Evolutionary conservation across 2,888 invertebrate genomes (phyloP).

Genomic region (Pilophorus perplexus): DNA sequence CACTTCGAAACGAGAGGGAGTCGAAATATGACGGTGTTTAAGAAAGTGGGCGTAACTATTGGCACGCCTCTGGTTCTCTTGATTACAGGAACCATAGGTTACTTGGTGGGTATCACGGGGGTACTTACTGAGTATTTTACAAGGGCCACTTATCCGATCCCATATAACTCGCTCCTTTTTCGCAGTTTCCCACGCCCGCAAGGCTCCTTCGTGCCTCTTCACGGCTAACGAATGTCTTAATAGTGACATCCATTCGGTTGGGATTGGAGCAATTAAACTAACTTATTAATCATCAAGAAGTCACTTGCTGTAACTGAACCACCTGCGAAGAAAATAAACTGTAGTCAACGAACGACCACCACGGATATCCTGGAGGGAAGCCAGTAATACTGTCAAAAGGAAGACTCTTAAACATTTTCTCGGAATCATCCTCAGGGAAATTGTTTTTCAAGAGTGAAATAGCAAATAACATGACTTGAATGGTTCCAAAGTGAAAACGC

Average conservation of each 20-base stretch:
- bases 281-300: background rate
- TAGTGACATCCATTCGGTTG: constrained; percentile 14
- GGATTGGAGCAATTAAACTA: constrained; percentile 13
- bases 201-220: background rate
- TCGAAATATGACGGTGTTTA: constrained; percentile 27
- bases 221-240: constrained; percentile 27
- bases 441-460: too few species aligned
- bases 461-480: too few species aligned
- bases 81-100: constrained; percentile 24
- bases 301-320: background rate
- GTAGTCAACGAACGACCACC: too few species aligned
- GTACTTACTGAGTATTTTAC: constrained; percentile 27
- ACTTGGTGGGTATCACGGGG: background rate
- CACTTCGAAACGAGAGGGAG: constrained; percentile 1
- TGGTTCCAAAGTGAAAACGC: too few species aligned
- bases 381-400: too few species aligned
- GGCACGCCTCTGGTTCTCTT: constrained; percentile 29
- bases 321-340: too few species aligned
- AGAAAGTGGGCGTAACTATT: constrained; percentile 23
- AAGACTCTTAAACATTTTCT: too few species aligned
- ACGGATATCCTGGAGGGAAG: too few species aligned
- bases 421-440: too few species aligned
- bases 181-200: constrained; percentile 29
- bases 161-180: constrained; percentile 24
- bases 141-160: constrained; percentile 23